Percentiles rank a stretch among this genome's conserved stretches.
Evolutionary conservation across 2,797 vertebrate species (phyloP).

Genomic region (Babyrousa celebensis): DNA sequence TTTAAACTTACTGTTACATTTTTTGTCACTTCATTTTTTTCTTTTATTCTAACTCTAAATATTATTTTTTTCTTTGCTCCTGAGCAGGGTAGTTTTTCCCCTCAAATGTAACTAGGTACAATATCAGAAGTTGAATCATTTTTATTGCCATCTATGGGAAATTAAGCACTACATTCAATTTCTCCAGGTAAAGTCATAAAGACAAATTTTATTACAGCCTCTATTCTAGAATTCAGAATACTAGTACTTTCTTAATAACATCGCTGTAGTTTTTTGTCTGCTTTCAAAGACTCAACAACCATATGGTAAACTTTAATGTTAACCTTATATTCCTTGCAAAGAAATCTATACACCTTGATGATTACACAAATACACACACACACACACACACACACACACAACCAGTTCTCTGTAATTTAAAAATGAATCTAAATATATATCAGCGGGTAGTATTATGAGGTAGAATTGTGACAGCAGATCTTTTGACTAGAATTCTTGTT

Average conservation of each 20-base stretch:
- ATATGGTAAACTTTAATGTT: not conserved
- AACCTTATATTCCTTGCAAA: constrained; percentile 29
- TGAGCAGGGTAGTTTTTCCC: not conserved
- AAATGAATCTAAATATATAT: constrained; percentile 16
- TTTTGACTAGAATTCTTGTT: not conserved
- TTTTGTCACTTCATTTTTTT: constrained; percentile 23
- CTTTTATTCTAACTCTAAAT: not conserved
- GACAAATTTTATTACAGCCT: not conserved
- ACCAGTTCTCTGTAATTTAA: not conserved
- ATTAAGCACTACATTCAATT: constrained; percentile 9
- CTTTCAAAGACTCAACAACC: not conserved
- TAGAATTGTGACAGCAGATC: not conserved
- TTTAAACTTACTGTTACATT: constrained; percentile 44
- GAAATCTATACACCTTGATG: constrained; percentile 7
- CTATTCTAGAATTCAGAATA: constrained; percentile 32
- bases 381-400: not conserved
- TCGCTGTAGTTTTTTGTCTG: not conserved
- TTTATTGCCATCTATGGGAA: not conserved
- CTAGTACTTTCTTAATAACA: not conserved
- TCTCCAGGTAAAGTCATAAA: constrained; percentile 4
- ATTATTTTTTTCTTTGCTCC: not conserved
- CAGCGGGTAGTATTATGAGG: not conserved
- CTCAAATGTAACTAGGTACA: not conserved
- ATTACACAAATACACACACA: not conserved
- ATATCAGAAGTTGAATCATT: not conserved